Base-by-base conservation (phyloP, 2,888 invertebrate species). In the Machimus atricapillus region DNA sequence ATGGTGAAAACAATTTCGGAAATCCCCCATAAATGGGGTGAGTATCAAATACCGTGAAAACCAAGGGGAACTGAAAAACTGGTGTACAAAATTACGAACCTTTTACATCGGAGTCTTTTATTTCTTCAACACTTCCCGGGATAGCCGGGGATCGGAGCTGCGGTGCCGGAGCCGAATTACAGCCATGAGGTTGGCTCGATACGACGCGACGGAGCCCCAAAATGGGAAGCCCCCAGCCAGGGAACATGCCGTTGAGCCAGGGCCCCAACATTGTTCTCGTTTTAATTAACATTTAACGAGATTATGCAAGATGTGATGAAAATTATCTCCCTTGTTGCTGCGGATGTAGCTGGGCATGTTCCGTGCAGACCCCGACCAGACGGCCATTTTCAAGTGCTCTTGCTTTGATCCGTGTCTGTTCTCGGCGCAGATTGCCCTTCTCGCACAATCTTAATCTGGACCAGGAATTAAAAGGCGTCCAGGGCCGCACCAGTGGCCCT, bases 251-350 rank as follows among this genome's bases (percentile, higher is more conserved):
- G 40, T 37, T 27, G 27, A 83, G 23, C 73, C 58, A 23, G 58
- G 40, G 43, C 52, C 83, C 52, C 66, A 73, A 83, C 83, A 88
- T 88, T 88, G 88, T 88, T 88, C 88, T 87, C 86, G 82, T 88
- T 88, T 88, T 88, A 88, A 88, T 88, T 88, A 88, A 88, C 88
- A 87, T 88, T 88, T 88, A 88, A 88, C 87, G 88, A 87, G 88
- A 88, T 88, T 88, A 88, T 88, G 88, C 87, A 88, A 88, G 88
- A 88, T 88, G 87, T 88, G 87, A 88, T 88, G 88, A 87, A 88
- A 87, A 87, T 87, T 87, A 88, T 88, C 87, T 81, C 31, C 31
- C 86, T 86, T 85, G 85, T 88, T 88, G 86, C 81, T 82, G 87
- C 83, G 77, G 77, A 66, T 83, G 73, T 83, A 66, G 66, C 66